Evolutionary conservation across 2,888 invertebrate species (phyloP), one percentile per base, ranked within the genome.

Genomic region (Psylliodes chrysocephalus): DNA sequence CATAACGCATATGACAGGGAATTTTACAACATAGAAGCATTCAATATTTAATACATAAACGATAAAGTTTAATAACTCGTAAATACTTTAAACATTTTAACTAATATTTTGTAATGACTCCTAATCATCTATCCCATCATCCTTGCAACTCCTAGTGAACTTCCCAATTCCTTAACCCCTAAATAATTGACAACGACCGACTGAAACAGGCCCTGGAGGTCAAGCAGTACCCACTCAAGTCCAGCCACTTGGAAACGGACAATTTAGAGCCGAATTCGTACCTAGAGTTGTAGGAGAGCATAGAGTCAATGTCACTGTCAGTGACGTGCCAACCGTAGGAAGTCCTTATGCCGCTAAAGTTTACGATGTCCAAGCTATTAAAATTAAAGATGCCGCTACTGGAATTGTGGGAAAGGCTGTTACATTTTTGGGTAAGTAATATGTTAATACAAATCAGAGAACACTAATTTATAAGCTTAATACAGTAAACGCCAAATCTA

Each of bases 291-390:
- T 96, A 64, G 96, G 96, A 46, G 95, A 96, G 78, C 96, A 97
- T 82, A 89, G 92, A 66, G 92, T 97, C 67, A 91, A 93, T 75
- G 94, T 96, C 67, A 90, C 90, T 64, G 93, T 94, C 66, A 91
- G 90, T 79, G 91, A 91, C 69, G 83, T 88, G 75, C 91, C 95
- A 8, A 92, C 96, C 66, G 91, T 91, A 17, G 96, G 96, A 47
- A 96, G 95, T 79, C 97, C 97, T 3, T 97, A 96, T 83, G 91
- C 93, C 73, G 92, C 95, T 74, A 96, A 97, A 86, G 95, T 96
- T 2, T 96, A 96, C 79, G 96, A 97, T 78, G 94, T 96, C 6
- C 90, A 91, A 67, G 95, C 96, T 52, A 97, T 97, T 74, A 92
- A 94, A 85, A 96, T 97, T 22, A 95, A 94, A 81, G 95, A 96